phyloP scores from a whole-genome alignment of 2,888 invertebrate species.

The Drosophila meridionalis region DNA sequence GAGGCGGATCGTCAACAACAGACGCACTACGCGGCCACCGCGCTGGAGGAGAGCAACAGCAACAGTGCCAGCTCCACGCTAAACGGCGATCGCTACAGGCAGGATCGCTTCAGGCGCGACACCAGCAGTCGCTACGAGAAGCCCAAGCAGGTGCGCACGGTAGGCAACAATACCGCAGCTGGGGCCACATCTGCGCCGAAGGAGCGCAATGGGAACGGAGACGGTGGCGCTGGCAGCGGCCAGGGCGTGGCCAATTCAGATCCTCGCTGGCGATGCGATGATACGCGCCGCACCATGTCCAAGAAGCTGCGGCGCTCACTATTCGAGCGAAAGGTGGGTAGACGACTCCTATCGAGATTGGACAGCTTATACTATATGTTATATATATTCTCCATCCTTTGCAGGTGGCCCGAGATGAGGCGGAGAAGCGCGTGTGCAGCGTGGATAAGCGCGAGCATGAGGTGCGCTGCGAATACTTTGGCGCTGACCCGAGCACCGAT shows the following conservation, averaged over 20 bases:
- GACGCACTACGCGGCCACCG: slow-evolving; percentile 86
- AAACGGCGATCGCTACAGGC: slow-evolving; percentile 56
- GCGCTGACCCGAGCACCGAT: slow-evolving; percentile 78
- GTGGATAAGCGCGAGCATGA: slow-evolving; percentile 82
- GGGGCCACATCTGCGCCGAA: slow-evolving; percentile 1
- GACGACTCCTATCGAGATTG: not conserved
- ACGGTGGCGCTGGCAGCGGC: not conserved
- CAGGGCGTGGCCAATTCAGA: slow-evolving; percentile 10
- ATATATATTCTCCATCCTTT: not conserved
- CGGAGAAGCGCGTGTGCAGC: slow-evolving; percentile 82
- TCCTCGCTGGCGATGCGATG: slow-evolving; percentile 22
- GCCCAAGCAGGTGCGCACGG: slow-evolving; percentile 46
- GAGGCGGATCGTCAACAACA: slow-evolving; percentile 89
- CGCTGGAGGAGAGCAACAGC: slow-evolving; percentile 55
- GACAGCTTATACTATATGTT: not conserved
- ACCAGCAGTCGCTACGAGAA: slow-evolving; percentile 48
- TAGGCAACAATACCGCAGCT: slow-evolving; percentile 52
- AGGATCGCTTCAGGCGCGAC: slow-evolving; percentile 65
- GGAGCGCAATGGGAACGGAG: slow-evolving; percentile 17
- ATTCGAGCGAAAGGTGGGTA: slow-evolving; percentile 82
- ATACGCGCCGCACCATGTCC: slow-evolving; percentile 60
- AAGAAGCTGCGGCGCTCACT: slow-evolving; percentile 83
- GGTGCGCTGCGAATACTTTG: slow-evolving; percentile 83
- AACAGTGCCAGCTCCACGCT: slow-evolving; percentile 28
- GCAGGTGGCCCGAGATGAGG: slow-evolving; percentile 83